Base-by-base conservation (phyloP, 2,797 vertebrate genomes). In the Clamator glandarius region DNA sequence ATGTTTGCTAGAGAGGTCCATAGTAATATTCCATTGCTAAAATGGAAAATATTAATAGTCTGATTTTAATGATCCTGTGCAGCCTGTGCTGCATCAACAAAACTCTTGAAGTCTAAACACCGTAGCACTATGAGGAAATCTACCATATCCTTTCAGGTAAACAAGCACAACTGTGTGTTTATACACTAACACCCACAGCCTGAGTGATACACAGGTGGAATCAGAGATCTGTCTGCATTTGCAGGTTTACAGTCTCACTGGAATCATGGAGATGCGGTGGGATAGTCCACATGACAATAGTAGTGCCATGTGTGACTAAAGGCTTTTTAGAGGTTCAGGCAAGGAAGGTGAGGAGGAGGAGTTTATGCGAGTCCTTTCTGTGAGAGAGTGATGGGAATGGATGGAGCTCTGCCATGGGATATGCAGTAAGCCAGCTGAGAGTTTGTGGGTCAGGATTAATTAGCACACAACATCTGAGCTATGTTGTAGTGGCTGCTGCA, bases 1-100 rank as follows among this genome's bases (percentile, higher is more conserved):
- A 2, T 39, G 25, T 48, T 81, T 92, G 20, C 35, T 51, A 51
- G 72, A 52, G 28, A 91, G 3, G 5, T 46, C 55, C 9, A 7
- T 33, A 36, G 42, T 31, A 89, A 55, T 51, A 66, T 50, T 61
- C 64, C 39, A 42, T 72, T 72, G 87, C 62, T 87, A 51, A 87
- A 90, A 63, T 31, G 33, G 62, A 88, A 89, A 86, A 92, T 63
- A 51, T 75, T 69, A 87, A 19, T 73, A 74, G 33, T 54, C 76
- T 84, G 42, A 82, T 85, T 29, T 87, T 35, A 92, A 75, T 61
- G 20, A 21, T 51, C 92, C 82, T 87, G 44, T 70, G 31, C 36
- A 70, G 58, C 83, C 76, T 68, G 62, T 64, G 29, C 26, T 28
- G 19, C 82, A 68, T 76, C 64, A 89, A 67, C 54, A 74, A 86